Conservation (phyloP, 2,888 invertebrate genomes). For the Erebia palarica region DNA sequence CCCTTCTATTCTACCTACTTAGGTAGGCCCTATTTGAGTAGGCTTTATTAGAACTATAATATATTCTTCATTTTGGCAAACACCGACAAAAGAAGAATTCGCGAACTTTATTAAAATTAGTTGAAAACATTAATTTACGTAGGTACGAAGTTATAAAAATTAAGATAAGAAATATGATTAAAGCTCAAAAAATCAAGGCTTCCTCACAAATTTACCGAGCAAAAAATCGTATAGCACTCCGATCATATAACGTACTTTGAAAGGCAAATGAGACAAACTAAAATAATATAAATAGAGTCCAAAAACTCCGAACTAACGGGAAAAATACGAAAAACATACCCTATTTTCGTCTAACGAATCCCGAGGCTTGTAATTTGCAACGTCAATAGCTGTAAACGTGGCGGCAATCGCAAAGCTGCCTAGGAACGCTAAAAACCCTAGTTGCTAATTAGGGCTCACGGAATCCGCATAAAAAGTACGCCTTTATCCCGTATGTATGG, state of each 20-base stretch:
- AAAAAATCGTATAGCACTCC: background rate
- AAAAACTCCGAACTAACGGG: slow-evolving; percentile 7
- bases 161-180: too few relatives aligned
- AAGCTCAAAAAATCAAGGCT: background rate
- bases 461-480: slow-evolving; percentile 1
- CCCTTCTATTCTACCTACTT: too few relatives aligned
- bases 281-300: slow-evolving; percentile 8
- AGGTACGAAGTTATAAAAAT: too few relatives aligned
- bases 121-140: too few relatives aligned
- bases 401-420: slow-evolving; percentile 18
- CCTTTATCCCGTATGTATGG: background rate
- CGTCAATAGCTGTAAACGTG: slow-evolving; percentile 27
- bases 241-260: background rate
- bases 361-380: slow-evolving; percentile 23
- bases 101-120: too few relatives aligned
- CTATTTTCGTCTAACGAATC: slow-evolving; percentile 29
- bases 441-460: slow-evolving; percentile 27
- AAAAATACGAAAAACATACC: slow-evolving; percentile 28
- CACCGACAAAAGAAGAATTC: too few relatives aligned
- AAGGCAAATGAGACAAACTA: slow-evolving; percentile 3
- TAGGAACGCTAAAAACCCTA: slow-evolving; percentile 17
- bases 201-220: background rate
- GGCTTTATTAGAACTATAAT: too few relatives aligned
- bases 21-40: too few relatives aligned
- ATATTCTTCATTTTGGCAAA: too few relatives aligned